These are phyloP conservation scores for Trissonchulus latispiculum DNA, from an alignment of 2,888 invertebrate species.

Conservation along the genomic window DNA sequence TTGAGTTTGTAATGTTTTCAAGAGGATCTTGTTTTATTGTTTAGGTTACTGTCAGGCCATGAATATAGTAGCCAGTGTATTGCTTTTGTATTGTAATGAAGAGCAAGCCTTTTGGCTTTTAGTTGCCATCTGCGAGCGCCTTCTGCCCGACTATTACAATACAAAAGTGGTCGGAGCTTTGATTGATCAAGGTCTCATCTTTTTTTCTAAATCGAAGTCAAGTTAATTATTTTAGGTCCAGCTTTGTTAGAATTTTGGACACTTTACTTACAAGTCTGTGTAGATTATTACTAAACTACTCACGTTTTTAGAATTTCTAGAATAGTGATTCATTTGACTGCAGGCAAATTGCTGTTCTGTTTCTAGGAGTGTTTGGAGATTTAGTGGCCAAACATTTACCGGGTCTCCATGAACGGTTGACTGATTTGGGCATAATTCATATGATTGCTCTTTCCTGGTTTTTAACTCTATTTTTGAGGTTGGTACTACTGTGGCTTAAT, in stretches of 20 bases:
- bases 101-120: slow-evolving; percentile 97
- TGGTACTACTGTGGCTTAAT: background rate
- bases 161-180: slow-evolving; percentile 75
- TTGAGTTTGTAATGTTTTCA: background rate
- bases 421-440: slow-evolving; percentile 75
- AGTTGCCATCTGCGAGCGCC: slow-evolving; percentile 82
- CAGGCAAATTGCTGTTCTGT: background rate
- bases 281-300: too few species aligned
- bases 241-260: too few species aligned
- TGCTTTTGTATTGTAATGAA: slow-evolving; percentile 74
- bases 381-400: slow-evolving; percentile 74
- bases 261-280: too few species aligned
- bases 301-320: too few species aligned
- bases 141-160: slow-evolving; percentile 95
- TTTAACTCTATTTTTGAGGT: slow-evolving; percentile 66
- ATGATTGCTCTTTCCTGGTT: slow-evolving; percentile 98
- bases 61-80: slow-evolving; percentile 95
- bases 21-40: slow-evolving; percentile 5
- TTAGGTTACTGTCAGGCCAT: slow-evolving; percentile 87
- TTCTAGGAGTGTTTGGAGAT: slow-evolving; percentile 72
- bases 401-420: slow-evolving; percentile 72
- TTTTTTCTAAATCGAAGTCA: too few species aligned
- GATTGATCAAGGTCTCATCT: slow-evolving; percentile 71
- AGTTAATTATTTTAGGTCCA: too few species aligned
- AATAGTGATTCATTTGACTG: too few species aligned